These are phyloP conservation scores for Cyprinus carpio DNA, from an alignment of 2,113 vertebrate genomes.

Conservation along the genomic window DNA sequence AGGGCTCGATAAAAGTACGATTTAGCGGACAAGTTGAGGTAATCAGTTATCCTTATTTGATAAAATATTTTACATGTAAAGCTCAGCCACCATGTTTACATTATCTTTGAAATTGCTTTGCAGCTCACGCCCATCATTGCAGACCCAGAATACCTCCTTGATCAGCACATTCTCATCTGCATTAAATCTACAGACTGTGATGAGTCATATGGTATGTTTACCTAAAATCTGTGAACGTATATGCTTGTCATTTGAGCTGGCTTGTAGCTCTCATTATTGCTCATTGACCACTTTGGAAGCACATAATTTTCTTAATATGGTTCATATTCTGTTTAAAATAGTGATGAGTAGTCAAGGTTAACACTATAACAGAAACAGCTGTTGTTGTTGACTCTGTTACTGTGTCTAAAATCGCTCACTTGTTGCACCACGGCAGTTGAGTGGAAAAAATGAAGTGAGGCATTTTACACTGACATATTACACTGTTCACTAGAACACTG, in stretches of 20 bases:
- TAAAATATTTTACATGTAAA: neutral
- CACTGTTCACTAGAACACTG: too few relatives aligned
- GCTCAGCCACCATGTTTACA: neutral
- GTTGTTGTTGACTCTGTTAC: too few relatives aligned
- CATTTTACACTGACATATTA: too few relatives aligned
- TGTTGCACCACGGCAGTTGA: too few relatives aligned
- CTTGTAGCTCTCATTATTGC: neutral
- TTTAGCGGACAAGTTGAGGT: constrained; percentile 89
- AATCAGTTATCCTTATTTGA: constrained; percentile 57
- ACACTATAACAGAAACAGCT: too few relatives aligned
- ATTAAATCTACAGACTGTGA: constrained; percentile 94
- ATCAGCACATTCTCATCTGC: constrained; percentile 96
- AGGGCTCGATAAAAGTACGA: constrained; percentile 87
- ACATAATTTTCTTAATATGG: neutral
- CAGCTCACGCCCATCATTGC: constrained; percentile 96
- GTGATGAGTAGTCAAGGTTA: too few relatives aligned
- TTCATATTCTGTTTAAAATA: neutral
- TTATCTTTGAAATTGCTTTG: constrained; percentile 46
- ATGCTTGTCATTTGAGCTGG: neutral
- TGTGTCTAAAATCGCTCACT: too few relatives aligned
- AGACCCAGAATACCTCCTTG: constrained; percentile 93
- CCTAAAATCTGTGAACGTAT: constrained; percentile 16
- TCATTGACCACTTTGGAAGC: neutral
- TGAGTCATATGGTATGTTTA: constrained; percentile 89
- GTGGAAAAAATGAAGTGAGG: too few relatives aligned